Evolutionary conservation across 37 sponge, comb jelly and placozoan species (phyloP).

Genomic region (Chondrosia reniformis): DNA sequence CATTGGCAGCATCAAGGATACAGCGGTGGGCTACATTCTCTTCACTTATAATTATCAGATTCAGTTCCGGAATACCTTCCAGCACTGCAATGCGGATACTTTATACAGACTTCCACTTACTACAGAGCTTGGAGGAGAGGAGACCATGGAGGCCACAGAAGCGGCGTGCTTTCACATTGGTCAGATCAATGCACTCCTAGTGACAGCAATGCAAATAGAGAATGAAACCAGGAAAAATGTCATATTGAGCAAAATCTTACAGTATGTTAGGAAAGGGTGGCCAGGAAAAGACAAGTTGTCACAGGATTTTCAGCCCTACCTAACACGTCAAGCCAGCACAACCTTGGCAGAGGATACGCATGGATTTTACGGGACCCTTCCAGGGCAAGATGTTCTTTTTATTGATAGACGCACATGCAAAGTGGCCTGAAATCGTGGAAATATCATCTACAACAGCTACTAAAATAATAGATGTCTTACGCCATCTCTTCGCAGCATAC

Average conservation of each 20-base stretch:
- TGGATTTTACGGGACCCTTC: slow-evolving; percentile 43
- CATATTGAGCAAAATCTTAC: slow-evolving; percentile 18
- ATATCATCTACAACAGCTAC: not conserved
- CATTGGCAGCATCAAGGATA: not conserved
- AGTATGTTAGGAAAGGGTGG: slow-evolving; percentile 23
- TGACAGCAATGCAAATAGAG: slow-evolving; percentile 1
- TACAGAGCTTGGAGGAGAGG: not conserved
- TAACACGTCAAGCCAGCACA: slow-evolving; percentile 23
- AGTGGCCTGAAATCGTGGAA: slow-evolving; percentile 17
- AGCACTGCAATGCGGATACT: slow-evolving; percentile 21
- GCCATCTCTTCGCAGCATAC: slow-evolving; percentile 13
- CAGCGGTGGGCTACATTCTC: slow-evolving; percentile 21
- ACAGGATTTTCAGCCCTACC: slow-evolving; percentile 18
- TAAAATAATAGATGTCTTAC: not conserved
- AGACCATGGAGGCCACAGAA: not conserved
- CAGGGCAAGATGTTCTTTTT: not conserved
- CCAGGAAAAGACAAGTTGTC: slow-evolving; percentile 18
- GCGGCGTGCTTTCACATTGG: not conserved
- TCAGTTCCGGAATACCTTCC: not conserved
- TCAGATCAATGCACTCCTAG: slow-evolving; percentile 18
- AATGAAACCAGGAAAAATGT: slow-evolving; percentile 8
- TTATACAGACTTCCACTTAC: slow-evolving; percentile 22
- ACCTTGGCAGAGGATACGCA: slow-evolving; percentile 23
- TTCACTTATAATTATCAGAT: not conserved
- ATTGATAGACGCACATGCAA: slow-evolving; percentile 3